Percentiles rank a stretch among this genome's conserved stretches.
These are phyloP conservation scores for Sycobia sp. DNA, from an alignment of 1,140 invertebrate species.

Conservation along the genomic window DNA sequence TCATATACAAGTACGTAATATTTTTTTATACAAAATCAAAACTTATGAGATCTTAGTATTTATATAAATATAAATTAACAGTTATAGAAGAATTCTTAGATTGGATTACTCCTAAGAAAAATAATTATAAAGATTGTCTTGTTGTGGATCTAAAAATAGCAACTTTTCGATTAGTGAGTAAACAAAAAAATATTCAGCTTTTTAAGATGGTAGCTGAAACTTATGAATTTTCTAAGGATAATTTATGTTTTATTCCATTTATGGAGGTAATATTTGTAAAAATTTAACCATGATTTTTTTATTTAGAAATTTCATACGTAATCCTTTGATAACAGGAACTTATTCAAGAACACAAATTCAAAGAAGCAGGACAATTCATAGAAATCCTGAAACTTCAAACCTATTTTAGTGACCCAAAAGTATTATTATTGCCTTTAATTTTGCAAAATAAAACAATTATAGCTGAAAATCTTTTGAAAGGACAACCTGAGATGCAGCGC, in stretches of 20 bases:
- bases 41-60: background rate
- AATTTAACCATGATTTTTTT: too few species aligned
- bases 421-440: constrained; percentile 73
- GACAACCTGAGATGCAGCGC: constrained; percentile 65
- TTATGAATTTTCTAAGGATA: constrained; percentile 63
- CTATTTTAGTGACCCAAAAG: constrained; percentile 66
- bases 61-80: constrained; percentile 42
- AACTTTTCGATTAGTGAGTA: constrained; percentile 66
- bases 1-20: constrained; percentile 55
- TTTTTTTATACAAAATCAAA: constrained; percentile 4
- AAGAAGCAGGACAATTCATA: constrained; percentile 72
- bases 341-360: constrained; percentile 64
- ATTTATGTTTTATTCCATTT: constrained; percentile 61
- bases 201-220: constrained; percentile 62
- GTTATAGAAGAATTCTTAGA: constrained; percentile 68
- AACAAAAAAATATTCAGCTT: constrained; percentile 62
- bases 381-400: constrained; percentile 68
- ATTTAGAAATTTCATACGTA: too few species aligned
- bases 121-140: constrained; percentile 53
- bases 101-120: constrained; percentile 54
- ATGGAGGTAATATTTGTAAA: background rate
- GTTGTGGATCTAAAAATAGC: constrained; percentile 64
- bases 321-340: too few species aligned
- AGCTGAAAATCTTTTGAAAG: constrained; percentile 70
- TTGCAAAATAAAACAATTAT: constrained; percentile 74